Percentiles rank a stretch among this genome's conserved stretches.
phyloP scores from a whole-genome alignment of 2,113 vertebrate genomes.

The Prinia subflava region DNA sequence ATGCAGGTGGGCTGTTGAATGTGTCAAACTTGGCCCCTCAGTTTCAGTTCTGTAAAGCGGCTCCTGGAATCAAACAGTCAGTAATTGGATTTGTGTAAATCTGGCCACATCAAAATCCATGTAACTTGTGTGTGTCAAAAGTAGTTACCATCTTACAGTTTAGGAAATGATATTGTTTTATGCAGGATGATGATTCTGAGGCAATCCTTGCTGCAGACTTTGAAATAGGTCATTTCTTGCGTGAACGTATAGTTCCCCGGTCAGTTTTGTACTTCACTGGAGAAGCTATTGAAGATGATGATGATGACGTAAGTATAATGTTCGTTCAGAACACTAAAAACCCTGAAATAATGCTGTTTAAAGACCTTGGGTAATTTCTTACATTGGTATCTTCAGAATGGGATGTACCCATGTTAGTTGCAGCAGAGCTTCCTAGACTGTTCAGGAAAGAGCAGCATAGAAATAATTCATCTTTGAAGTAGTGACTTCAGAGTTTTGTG shows the following conservation, averaged over 20 bases:
- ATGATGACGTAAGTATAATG: conserved; percentile 85
- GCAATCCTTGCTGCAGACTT: conserved; percentile 95
- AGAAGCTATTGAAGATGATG: conserved; percentile 98
- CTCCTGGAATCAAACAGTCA: neutral
- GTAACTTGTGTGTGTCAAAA: neutral
- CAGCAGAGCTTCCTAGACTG: neutral
- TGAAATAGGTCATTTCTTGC: conserved; percentile 98
- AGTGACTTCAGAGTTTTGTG: neutral
- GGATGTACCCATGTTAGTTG: neutral
- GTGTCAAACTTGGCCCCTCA: neutral
- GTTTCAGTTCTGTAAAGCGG: neutral
- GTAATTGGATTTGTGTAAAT: neutral
- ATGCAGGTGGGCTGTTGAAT: neutral
- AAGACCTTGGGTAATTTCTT: neutral
- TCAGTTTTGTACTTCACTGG: conserved; percentile 98
- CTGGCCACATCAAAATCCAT: neutral
- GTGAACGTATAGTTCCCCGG: conserved; percentile 93
- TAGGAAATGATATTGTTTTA: neutral
- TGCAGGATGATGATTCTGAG: conserved; percentile 94
- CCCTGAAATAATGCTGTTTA: neutral
- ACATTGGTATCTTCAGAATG: neutral
- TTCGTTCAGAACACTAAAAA: neutral
- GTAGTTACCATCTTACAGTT: neutral
- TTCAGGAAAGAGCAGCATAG: neutral
- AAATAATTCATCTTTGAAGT: neutral